Base-by-base conservation (phyloP, 2,797 vertebrate genomes). In the Microchirus variegatus region DNA sequence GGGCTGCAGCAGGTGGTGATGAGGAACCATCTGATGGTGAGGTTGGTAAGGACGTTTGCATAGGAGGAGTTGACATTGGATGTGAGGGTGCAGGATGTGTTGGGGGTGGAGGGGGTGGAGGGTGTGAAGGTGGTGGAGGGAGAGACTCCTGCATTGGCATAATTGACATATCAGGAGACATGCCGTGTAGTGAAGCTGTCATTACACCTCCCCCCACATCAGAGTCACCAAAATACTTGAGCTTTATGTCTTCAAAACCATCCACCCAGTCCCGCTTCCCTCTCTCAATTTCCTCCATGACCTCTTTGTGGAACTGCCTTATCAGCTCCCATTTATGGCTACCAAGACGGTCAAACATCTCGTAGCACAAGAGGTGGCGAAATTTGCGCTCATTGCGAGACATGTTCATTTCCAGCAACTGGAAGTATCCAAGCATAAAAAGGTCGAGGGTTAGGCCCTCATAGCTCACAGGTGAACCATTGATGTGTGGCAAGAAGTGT, bases 341-440 rank as follows among this genome's bases (percentile, higher is more conserved):
- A 19, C 97, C 95, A 45, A 99, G 90, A 12, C 93, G 94, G 87
- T 98, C 97, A 4, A 99, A 99, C 96, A 99, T 98, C 89, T 99
- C 97, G 0, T 96, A 99, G 90, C 97, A 99, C 59, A 99, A 90
- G 51, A 99, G 92, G 87, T 99, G 97, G 36, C 97, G 93, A 75
- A 97, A 99, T 79, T 95, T 97, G 66, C 97, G 93, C 75, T 99
- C 97, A 14, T 86, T 91, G 0, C 94, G 94, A 60, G 95, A 94
- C 89, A 99, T 95, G 68, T 86, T 93, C 97, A 99, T 99, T 88
- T 99, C 97, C 19, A 99, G 89, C 53, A 99, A 88, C 89, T 98
- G 97, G 83, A 99, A 99, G 84, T 99, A 99, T 66, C 97, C 97
- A 13, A 99, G 93, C 97, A 99, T 98, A 85, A 99, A 99, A 49